Evolutionary conservation across 2,888 invertebrate species (phyloP).

Genomic region (Polia nebulosa): DNA sequence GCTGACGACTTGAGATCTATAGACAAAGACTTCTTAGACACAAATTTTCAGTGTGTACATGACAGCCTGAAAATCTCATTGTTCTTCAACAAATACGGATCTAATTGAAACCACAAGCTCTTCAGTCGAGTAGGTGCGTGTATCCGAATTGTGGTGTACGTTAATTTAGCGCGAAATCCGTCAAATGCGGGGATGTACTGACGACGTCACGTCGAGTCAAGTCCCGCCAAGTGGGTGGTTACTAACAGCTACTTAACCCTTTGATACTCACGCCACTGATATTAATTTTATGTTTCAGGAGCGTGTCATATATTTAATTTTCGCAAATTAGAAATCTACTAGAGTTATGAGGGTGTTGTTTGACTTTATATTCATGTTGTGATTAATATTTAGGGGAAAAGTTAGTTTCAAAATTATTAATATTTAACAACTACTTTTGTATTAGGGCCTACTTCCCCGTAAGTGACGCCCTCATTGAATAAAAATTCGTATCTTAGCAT

Average conservation of each 20-base stretch:
- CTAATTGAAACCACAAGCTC: slow-evolving; percentile 46
- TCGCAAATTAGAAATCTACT: not conserved
- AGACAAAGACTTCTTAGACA: not conserved
- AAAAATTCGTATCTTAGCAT: too few relatives aligned
- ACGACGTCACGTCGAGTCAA: slow-evolving; percentile 41
- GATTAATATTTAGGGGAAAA: too few relatives aligned
- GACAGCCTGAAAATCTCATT: slow-evolving; percentile 22
- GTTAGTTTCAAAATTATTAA: too few relatives aligned
- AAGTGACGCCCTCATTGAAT: too few relatives aligned
- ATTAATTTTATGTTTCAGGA: slow-evolving; percentile 42
- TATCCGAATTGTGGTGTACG: slow-evolving; percentile 46
- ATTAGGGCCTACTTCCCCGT: too few relatives aligned
- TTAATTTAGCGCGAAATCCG: slow-evolving; percentile 36
- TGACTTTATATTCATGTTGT: not conserved
- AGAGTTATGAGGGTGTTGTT: not conserved
- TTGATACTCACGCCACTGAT: slow-evolving; percentile 20
- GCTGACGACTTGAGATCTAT: not conserved
- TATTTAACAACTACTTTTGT: too few relatives aligned
- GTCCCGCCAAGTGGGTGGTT: slow-evolving; percentile 31
- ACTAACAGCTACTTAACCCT: slow-evolving; percentile 37
- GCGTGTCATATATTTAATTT: slow-evolving; percentile 16
- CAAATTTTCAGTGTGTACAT: slow-evolving; percentile 13
- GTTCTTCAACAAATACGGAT: slow-evolving; percentile 31
- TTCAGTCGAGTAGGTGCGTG: slow-evolving; percentile 35
- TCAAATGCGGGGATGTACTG: slow-evolving; percentile 39